phyloP scores from a whole-genome alignment of 1,140 invertebrate species.

The Leptinotarsa undecemlineata region DNA sequence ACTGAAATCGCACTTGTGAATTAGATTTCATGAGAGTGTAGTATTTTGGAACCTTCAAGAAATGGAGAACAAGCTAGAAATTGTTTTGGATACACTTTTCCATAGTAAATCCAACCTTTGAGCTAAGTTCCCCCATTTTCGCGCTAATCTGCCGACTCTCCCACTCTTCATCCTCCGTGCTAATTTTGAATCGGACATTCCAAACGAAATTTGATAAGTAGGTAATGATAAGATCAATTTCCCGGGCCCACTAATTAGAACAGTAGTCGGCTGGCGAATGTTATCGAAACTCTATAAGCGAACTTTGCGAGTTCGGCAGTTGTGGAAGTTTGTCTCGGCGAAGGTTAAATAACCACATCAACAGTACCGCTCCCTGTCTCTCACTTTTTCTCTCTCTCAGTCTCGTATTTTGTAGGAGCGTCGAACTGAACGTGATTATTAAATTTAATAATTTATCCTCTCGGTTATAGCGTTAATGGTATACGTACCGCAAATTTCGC shows the following conservation, averaged over 20 bases:
- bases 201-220: not conserved
- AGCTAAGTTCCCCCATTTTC: too few relatives aligned
- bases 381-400: not conserved
- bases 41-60: too few relatives aligned
- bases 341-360: constrained; percentile 8
- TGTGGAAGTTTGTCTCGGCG: constrained; percentile 2
- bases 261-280: constrained; percentile 6
- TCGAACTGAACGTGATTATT: not conserved
- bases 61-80: too few relatives aligned
- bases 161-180: not conserved
- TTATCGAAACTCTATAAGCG: not conserved
- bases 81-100: too few relatives aligned
- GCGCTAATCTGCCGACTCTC: not conserved
- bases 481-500: not conserved
- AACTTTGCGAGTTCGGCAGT: not conserved
- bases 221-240: not conserved
- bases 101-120: too few relatives aligned
- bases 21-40: too few relatives aligned
- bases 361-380: not conserved
- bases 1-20: too few relatives aligned
- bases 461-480: constrained; percentile 3
- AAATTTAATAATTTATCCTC: constrained; percentile 6
- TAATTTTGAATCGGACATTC: not conserved
- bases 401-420: not conserved
- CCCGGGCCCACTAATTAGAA: not conserved